Conservation (phyloP, 2,113 vertebrate species). For the Rhea pennata region DNA sequence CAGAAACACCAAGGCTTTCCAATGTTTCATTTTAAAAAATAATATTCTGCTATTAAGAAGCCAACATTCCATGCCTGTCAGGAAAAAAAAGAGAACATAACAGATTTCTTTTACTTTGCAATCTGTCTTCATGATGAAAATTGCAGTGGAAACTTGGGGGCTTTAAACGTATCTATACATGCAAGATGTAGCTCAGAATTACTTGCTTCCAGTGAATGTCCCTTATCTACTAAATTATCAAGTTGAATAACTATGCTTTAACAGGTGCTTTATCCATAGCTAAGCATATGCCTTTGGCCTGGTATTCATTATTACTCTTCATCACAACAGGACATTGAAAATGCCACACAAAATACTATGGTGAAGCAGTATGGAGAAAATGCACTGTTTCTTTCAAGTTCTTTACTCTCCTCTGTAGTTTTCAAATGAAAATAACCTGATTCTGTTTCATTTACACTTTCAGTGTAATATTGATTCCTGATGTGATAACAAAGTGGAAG, state of each 20-base stretch:
- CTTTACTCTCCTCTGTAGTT: background rate
- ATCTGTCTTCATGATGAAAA: constrained; percentile 53
- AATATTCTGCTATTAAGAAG: constrained; percentile 18
- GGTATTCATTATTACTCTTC: background rate
- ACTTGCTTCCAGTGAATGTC: constrained; percentile 50
- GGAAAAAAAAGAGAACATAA: background rate
- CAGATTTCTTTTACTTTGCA: constrained; percentile 42
- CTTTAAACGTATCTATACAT: constrained; percentile 39
- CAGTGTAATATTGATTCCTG: background rate
- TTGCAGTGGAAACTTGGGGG: constrained; percentile 44
- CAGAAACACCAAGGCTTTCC: background rate
- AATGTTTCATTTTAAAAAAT: constrained; percentile 15
- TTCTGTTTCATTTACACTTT: background rate
- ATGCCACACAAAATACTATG: background rate
- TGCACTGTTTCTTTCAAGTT: background rate
- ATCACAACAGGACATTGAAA: background rate
- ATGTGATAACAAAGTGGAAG: background rate
- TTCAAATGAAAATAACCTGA: background rate
- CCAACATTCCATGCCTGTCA: constrained; percentile 11
- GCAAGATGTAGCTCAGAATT: constrained; percentile 56
- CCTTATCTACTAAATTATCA: constrained; percentile 54
- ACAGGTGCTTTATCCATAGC: constrained; percentile 48
- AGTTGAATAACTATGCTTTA: constrained; percentile 48
- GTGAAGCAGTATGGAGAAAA: background rate
- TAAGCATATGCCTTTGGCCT: constrained; percentile 30